Conservation (phyloP, 2,797 vertebrate species). For the Percopsis omiscomaycus region DNA sequence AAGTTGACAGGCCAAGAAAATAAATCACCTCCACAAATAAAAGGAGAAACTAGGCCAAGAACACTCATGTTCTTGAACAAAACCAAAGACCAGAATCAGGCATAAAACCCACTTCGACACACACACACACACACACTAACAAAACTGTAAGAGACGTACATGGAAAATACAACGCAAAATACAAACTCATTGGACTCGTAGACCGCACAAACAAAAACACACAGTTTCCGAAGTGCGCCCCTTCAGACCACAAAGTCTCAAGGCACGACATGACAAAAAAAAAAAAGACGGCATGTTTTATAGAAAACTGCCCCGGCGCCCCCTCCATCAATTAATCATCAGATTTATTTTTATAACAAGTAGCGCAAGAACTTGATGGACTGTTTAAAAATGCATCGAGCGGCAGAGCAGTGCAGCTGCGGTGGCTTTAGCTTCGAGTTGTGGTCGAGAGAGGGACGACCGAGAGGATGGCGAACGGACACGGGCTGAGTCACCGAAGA, state of each 20-base stretch:
- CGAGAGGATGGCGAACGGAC: background rate
- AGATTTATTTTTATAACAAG: slow-evolving; percentile 81
- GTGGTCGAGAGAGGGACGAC: background rate
- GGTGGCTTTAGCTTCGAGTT: slow-evolving; percentile 33
- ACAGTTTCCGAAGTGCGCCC: slow-evolving; percentile 32
- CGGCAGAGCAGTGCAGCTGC: slow-evolving; percentile 60
- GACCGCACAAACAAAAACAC: slow-evolving; percentile 13
- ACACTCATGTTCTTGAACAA: slow-evolving; percentile 19
- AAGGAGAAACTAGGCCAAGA: slow-evolving; percentile 45
- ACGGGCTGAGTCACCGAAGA: slow-evolving; percentile 15
- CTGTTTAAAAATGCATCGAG: slow-evolving; percentile 79
- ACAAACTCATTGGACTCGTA: background rate
- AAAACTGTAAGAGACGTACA: slow-evolving; percentile 12
- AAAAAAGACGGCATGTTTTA: slow-evolving; percentile 43
- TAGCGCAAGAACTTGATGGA: slow-evolving; percentile 77
- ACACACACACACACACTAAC: slow-evolving; percentile 8
- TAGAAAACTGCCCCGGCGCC: slow-evolving; percentile 38
- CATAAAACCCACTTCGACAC: slow-evolving; percentile 18
- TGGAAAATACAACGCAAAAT: background rate
- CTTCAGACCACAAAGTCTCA: slow-evolving; percentile 27
- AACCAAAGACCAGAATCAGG: slow-evolving; percentile 17
- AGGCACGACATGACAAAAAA: slow-evolving; percentile 7
- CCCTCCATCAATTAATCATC: slow-evolving; percentile 80
- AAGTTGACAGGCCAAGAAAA: slow-evolving; percentile 31
- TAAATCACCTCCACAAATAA: slow-evolving; percentile 46